Conservation (phyloP, 2,797 vertebrate genomes). For the Sebastolobus alascanus region DNA sequence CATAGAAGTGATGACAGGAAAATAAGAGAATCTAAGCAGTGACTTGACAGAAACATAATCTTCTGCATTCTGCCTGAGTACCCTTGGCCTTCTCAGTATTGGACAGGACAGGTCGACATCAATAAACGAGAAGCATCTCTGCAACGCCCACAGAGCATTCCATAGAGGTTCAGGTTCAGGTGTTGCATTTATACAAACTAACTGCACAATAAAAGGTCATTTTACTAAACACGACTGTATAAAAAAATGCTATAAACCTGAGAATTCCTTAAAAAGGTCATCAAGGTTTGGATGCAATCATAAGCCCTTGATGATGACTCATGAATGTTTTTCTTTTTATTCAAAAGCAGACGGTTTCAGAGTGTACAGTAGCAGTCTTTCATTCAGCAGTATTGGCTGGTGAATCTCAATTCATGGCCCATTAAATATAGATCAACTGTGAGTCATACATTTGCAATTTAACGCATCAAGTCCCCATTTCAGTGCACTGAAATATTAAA, state of each 20-base stretch:
- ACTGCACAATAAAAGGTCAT: neutral
- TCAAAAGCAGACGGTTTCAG: constrained; percentile 47
- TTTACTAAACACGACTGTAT: neutral
- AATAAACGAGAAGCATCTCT: constrained; percentile 47
- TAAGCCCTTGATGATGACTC: neutral
- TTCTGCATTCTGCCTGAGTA: constrained; percentile 65
- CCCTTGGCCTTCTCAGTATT: constrained; percentile 58
- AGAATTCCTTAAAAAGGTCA: neutral
- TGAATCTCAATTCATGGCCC: constrained; percentile 68
- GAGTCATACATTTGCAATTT: constrained; percentile 72
- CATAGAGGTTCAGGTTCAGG: neutral
- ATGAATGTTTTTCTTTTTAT: constrained; percentile 36
- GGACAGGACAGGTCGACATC: constrained; percentile 60
- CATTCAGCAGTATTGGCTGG: constrained; percentile 45
- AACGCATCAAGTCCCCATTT: constrained; percentile 62
- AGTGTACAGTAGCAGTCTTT: constrained; percentile 39
- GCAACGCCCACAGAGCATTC: constrained; percentile 10
- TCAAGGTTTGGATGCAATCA: neutral
- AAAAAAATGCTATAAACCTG: neutral
- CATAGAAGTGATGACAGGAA: constrained; percentile 80
- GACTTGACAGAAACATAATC: constrained; percentile 82
- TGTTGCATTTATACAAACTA: neutral
- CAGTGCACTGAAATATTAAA: constrained; percentile 70
- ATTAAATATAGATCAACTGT: constrained; percentile 77
- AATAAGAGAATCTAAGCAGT: constrained; percentile 72